Conservation (phyloP, 2,797 vertebrate genomes). For the Atherinosoma microstoma region DNA sequence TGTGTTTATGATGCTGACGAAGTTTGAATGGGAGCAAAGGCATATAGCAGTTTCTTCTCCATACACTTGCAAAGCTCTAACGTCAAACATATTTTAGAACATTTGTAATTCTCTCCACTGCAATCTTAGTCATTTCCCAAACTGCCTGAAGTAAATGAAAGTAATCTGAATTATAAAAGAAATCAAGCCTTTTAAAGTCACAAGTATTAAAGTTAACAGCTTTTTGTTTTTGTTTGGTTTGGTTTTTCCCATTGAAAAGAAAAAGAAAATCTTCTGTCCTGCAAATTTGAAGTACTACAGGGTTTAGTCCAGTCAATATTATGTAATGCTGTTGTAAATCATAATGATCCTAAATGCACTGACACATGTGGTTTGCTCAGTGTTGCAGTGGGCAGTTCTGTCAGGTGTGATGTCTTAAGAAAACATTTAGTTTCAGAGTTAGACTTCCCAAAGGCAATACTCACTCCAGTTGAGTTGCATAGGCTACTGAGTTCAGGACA, state of each 20-base stretch:
- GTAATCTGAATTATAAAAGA: too few relatives aligned
- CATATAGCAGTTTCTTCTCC: too few relatives aligned
- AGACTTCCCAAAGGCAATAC: conserved; percentile 1
- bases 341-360: conserved; percentile 24
- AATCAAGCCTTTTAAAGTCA: neutral
- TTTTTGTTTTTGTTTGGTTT: neutral
- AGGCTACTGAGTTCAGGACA: conserved; percentile 12
- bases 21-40: too few relatives aligned
- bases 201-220: neutral
- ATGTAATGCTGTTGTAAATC: conserved; percentile 17
- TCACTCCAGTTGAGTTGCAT: conserved; percentile 3
- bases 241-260: neutral
- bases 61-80: too few relatives aligned
- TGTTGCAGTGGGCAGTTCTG: conserved; percentile 19
- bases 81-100: too few relatives aligned
- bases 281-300: conserved; percentile 1
- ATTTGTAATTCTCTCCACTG: too few relatives aligned
- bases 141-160: too few relatives aligned
- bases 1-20: too few relatives aligned
- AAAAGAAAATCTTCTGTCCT: neutral
- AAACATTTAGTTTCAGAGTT: conserved; percentile 14
- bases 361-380: conserved; percentile 21
- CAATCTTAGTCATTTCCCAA: too few relatives aligned
- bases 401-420: conserved; percentile 17
- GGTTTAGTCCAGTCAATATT: neutral